Conservation (phyloP, 2,888 invertebrate genomes). For the Petrolisthes cinctipes region DNA sequence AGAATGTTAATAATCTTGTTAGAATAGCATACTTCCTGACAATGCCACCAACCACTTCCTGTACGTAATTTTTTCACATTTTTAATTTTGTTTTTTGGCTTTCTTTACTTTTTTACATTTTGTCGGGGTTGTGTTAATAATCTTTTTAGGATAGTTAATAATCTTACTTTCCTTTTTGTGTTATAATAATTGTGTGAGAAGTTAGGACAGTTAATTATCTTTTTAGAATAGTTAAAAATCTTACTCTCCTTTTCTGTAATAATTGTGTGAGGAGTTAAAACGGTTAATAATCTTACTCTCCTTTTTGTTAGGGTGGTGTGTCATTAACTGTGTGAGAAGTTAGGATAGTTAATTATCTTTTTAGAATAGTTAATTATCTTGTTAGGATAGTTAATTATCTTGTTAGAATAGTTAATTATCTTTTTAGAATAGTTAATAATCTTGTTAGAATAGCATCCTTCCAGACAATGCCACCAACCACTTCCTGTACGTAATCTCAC, state of each 20-base stretch:
- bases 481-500: constrained; percentile 78
- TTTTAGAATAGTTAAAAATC: too few relatives aligned
- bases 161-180: too few relatives aligned
- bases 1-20: too few relatives aligned
- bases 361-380: too few relatives aligned
- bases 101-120: not conserved
- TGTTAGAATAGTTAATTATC: constrained; percentile 77
- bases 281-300: too few relatives aligned
- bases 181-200: too few relatives aligned
- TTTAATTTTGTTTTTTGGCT: constrained; percentile 20
- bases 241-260: too few relatives aligned
- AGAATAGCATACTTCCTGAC: constrained; percentile 79
- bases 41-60: constrained; percentile 86
- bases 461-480: constrained; percentile 88
- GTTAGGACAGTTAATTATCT: not conserved
- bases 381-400: too few relatives aligned
- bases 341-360: not conserved
- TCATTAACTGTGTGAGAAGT: constrained; percentile 13
- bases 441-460: too few relatives aligned
- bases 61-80: constrained; percentile 73
- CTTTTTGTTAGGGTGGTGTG: not conserved
- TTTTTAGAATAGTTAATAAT: constrained; percentile 82
- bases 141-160: too few relatives aligned
- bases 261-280: too few relatives aligned
- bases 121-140: not conserved